These are phyloP conservation scores for Pseudoips prasinana DNA, from an alignment of 2,888 invertebrate genomes.

Conservation along the genomic window DNA sequence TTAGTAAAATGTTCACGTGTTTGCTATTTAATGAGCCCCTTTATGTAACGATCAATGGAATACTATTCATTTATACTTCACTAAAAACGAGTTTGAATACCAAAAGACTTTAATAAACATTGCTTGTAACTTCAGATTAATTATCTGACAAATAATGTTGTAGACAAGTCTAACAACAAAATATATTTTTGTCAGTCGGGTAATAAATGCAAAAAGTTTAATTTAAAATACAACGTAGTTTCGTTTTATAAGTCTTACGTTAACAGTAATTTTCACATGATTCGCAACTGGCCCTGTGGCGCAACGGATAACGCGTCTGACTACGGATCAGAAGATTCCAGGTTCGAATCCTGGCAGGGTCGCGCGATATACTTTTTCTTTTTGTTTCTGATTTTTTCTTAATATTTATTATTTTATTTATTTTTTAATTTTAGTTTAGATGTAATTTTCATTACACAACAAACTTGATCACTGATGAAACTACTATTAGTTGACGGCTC, in stretches of 20 bases:
- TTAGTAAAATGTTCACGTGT: conserved; percentile 38
- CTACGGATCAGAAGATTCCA: conserved; percentile 88
- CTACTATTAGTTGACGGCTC: too few relatives aligned
- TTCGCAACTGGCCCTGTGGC: conserved; percentile 84
- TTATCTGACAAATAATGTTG: too few relatives aligned
- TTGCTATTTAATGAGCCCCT: conserved; percentile 33
- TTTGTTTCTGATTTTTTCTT: conserved; percentile 4
- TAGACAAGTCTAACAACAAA: too few relatives aligned
- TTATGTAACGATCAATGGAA: conserved; percentile 20
- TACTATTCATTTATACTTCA: not conserved
- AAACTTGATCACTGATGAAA: too few relatives aligned
- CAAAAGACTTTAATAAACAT: too few relatives aligned
- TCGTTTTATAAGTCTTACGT: too few relatives aligned
- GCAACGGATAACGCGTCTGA: conserved; percentile 87
- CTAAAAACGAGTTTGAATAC: too few relatives aligned
- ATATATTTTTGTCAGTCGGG: too few relatives aligned
- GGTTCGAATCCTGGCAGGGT: conserved; percentile 85
- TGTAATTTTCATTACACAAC: not conserved
- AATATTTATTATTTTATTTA: conserved; percentile 1
- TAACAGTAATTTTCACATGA: too few relatives aligned
- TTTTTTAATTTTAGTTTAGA: not conserved
- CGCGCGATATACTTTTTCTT: conserved; percentile 36
- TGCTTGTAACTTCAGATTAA: too few relatives aligned
- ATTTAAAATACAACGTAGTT: too few relatives aligned
- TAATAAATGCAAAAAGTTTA: too few relatives aligned